Percentiles rank a stretch among this genome's conserved stretches.
Evolutionary conservation across 2,888 invertebrate species (phyloP).

Genomic region (Clanis bilineata): DNA sequence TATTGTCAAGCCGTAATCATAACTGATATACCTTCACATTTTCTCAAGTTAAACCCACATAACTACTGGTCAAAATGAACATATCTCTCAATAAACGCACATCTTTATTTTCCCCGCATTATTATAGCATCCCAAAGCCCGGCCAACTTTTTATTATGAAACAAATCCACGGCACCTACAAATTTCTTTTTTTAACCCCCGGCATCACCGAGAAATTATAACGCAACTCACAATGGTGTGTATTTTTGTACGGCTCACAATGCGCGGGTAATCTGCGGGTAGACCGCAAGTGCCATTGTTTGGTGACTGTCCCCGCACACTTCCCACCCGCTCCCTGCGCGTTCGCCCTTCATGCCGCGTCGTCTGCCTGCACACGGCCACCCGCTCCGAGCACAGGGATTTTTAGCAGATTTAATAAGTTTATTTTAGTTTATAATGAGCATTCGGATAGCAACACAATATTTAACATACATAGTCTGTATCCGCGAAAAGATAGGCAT

Average conservation of each 20-base stretch:
- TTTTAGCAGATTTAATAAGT: background rate
- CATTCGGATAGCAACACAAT: too few species aligned
- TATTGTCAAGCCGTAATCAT: too few species aligned
- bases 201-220: constrained; percentile 16
- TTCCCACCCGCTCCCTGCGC: constrained; percentile 14
- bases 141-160: background rate
- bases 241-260: constrained; percentile 41
- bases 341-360: background rate
- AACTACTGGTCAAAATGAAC: background rate
- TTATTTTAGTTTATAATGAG: too few species aligned
- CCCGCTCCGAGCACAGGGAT: background rate
- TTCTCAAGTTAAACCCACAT: background rate
- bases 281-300: constrained; percentile 47
- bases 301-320: constrained; percentile 21
- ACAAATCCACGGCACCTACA: constrained; percentile 6
- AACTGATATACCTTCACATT: background rate
- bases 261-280: constrained; percentile 44
- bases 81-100: background rate
- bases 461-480: too few species aligned
- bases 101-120: background rate
- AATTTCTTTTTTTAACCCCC: constrained; percentile 6
- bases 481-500: too few species aligned
- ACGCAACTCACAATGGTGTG: constrained; percentile 20
- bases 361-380: background rate
- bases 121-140: background rate